A percentile compares a stretch with the other conserved stretches of the same genome.
phyloP scores from a whole-genome alignment of 2,113 vertebrate species.

The Chaetodon trifascialis region DNA sequence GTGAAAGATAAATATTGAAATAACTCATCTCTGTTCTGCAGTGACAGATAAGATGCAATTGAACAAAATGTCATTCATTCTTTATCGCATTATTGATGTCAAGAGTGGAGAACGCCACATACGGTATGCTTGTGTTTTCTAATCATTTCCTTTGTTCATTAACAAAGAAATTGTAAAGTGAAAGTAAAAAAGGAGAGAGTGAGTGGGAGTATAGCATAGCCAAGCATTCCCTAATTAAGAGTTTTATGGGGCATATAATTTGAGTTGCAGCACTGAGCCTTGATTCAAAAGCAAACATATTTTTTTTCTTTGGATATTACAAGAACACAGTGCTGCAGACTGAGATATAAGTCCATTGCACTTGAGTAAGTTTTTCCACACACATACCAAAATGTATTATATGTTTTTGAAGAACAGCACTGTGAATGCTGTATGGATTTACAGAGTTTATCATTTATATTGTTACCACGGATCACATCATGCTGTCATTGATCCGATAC shows the following conservation, averaged over 20 bases:
- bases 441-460: not conserved
- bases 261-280: constrained; percentile 76
- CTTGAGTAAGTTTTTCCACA: not conserved
- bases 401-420: constrained; percentile 1
- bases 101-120: not conserved
- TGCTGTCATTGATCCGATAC: constrained; percentile 13
- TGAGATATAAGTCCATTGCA: constrained; percentile 18
- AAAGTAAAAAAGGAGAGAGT: constrained; percentile 38
- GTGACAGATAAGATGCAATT: constrained; percentile 1
- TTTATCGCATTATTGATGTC: not conserved
- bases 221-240: constrained; percentile 80
- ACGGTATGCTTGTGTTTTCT: constrained; percentile 28
- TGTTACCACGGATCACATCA: not conserved
- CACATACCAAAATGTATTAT: not conserved
- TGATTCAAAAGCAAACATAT: constrained; percentile 74
- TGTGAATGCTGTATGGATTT: not conserved
- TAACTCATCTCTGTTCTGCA: not conserved
- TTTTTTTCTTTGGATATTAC: constrained; percentile 40
- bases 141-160: constrained; percentile 73
- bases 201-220: constrained; percentile 56
- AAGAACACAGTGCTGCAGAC: constrained; percentile 25
- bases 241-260: constrained; percentile 86
- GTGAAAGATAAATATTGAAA: not conserved
- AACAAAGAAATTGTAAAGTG: constrained; percentile 50
- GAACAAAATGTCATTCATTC: not conserved